Percentiles rank a stretch among this genome's conserved stretches.
These are phyloP conservation scores for Clinocottus analis DNA, from an alignment of 2,113 vertebrate genomes.

Conservation along the genomic window DNA sequence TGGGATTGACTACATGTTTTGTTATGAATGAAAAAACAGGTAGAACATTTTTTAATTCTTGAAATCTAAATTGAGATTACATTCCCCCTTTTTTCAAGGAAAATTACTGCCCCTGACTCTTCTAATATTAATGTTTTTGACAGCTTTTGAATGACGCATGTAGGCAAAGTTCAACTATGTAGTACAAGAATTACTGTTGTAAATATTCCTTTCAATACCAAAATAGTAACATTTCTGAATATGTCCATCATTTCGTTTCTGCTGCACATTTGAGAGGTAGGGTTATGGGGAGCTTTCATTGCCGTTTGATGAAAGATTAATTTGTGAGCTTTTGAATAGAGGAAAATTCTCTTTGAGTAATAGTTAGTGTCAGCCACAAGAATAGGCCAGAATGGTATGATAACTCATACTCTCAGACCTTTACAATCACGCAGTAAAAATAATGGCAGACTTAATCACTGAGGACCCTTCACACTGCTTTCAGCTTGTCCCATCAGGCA, in stretches of 20 bases:
- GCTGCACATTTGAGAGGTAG: not conserved
- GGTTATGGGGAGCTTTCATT: not conserved
- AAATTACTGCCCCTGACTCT: conserved; percentile 9
- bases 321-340: conserved; percentile 21
- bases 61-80: conserved; percentile 16
- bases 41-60: not conserved
- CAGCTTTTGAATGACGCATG: conserved; percentile 19
- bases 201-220: conserved; percentile 3
- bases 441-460: not conserved
- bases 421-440: not conserved
- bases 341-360: conserved; percentile 31
- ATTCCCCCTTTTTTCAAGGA: not conserved
- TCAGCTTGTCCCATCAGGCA: conserved; percentile 13
- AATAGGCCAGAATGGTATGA: conserved; percentile 39
- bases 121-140: conserved; percentile 27
- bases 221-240: conserved; percentile 13
- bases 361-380: conserved; percentile 29
- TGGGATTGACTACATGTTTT: not conserved
- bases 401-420: conserved; percentile 13
- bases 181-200: conserved; percentile 8
- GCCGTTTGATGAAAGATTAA: conserved; percentile 7
- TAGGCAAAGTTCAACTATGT: not conserved
- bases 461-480: not conserved
- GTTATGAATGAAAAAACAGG: not conserved
- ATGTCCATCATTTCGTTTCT: conserved; percentile 16